A percentile compares a stretch with the other conserved stretches of the same genome.
Conservation (phyloP, 1,140 invertebrate species). For the Contarinia nasturtii region DNA sequence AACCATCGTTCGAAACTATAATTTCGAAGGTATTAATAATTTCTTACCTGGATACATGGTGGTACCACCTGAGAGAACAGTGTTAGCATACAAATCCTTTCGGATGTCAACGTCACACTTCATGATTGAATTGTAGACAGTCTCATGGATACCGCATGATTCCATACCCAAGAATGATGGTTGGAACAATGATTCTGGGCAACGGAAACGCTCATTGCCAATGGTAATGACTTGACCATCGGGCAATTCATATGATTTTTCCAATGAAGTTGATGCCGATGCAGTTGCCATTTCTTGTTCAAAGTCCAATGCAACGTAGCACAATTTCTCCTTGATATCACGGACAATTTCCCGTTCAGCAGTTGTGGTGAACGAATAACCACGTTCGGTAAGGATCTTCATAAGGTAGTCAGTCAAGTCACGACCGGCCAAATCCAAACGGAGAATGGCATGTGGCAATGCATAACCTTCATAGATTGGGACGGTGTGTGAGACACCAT, state of each 20-base stretch:
- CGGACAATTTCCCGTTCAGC: conserved; percentile 69
- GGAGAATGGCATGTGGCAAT: conserved; percentile 60
- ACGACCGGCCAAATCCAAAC: conserved; percentile 75
- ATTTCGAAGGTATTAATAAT: no score
- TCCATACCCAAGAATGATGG: conserved; percentile 83
- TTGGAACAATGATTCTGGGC: conserved; percentile 83
- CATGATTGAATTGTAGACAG: conserved; percentile 89
- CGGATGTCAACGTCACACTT: conserved; percentile 84
- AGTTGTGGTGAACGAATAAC: conserved; percentile 46
- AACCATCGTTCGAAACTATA: conserved; percentile 29
- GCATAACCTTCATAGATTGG: conserved; percentile 70
- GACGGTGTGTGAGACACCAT: conserved; percentile 75
- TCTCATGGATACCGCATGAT: conserved; percentile 78
- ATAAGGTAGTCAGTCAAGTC: conserved; percentile 77
- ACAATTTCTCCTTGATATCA: conserved; percentile 75
- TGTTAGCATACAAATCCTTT: conserved; percentile 83
- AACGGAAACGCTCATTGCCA: conserved; percentile 86
- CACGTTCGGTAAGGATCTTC: conserved; percentile 73
- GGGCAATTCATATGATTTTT: conserved; percentile 72
- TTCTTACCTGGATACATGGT: conserved; percentile 48
- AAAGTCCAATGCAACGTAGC: conserved; percentile 66
- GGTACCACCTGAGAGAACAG: conserved; percentile 66
- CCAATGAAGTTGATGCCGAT: conserved; percentile 58
- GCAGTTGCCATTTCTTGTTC: conserved; percentile 77
- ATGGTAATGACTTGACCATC: conserved; percentile 80